Evolutionary conservation across 2,888 invertebrate genomes (phyloP).

Genomic region (Neoitamus cyanurus): DNA sequence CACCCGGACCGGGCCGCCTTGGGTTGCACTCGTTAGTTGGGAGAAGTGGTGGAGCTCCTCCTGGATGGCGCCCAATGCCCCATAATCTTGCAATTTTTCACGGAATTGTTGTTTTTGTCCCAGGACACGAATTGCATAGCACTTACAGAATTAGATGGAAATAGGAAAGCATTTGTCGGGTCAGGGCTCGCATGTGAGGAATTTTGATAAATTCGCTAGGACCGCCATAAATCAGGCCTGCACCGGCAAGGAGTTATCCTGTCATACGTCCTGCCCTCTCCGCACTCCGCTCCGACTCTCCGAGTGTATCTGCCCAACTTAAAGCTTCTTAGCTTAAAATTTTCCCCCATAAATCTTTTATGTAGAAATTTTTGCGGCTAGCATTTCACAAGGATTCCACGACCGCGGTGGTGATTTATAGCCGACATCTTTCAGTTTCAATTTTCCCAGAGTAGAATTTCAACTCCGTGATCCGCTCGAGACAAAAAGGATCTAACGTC

Average conservation of each 20-base stretch:
- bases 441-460: not conserved
- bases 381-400: not conserved
- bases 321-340: conserved; percentile 1
- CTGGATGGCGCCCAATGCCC: not conserved
- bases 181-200: not conserved
- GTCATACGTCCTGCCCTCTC: not conserved
- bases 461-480: not conserved
- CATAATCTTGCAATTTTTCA: not conserved
- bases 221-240: not conserved
- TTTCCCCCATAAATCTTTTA: conserved; percentile 1
- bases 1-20: not conserved
- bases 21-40: not conserved
- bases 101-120: not conserved
- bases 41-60: not conserved
- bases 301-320: not conserved
- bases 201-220: not conserved
- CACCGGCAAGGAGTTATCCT: not conserved
- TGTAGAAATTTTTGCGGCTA: not conserved
- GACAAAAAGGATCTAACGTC: not conserved
- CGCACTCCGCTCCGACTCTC: not conserved
- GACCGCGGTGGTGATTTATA: not conserved
- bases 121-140: not conserved
- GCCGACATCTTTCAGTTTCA: conserved; percentile 5
- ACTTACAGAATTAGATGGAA: not conserved
- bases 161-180: not conserved